Conservation (phyloP, 2,797 vertebrate species). For the Pelodytes ibericus region DNA sequence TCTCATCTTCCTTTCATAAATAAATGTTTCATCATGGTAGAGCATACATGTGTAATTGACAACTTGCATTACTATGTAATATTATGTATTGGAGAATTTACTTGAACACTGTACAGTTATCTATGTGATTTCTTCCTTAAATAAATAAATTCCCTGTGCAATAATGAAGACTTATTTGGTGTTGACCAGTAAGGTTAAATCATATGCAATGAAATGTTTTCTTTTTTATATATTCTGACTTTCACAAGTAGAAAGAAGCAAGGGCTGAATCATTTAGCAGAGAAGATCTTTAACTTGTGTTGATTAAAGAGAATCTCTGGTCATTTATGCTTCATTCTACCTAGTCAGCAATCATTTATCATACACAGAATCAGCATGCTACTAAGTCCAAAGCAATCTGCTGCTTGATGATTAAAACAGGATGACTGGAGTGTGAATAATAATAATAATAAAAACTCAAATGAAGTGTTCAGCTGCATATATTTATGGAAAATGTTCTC, state of each 20-base stretch:
- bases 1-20: too few relatives aligned
- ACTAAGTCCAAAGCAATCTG: conserved; percentile 49
- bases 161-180: conserved; percentile 4
- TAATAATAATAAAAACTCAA: conserved; percentile 19
- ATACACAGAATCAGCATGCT: conserved; percentile 48
- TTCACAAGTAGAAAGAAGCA: conserved; percentile 42
- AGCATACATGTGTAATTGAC: too few relatives aligned
- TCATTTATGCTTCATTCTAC: conserved; percentile 50
- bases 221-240: conserved; percentile 45
- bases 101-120: too few relatives aligned
- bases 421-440: conserved; percentile 38
- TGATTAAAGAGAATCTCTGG: conserved; percentile 54
- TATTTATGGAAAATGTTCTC: conserved; percentile 18
- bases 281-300: conserved; percentile 44
- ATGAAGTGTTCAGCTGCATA: conserved; percentile 30
- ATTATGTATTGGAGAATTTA: too few relatives aligned
- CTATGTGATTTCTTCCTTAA: conserved; percentile 17
- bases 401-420: conserved; percentile 29
- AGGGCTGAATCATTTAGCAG: conserved; percentile 45
- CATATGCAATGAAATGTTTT: conserved; percentile 39
- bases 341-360: conserved; percentile 55
- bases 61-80: too few relatives aligned
- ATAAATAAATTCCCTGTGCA: conserved; percentile 27
- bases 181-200: conserved; percentile 42
- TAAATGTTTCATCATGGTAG: too few relatives aligned